Base-by-base conservation (phyloP, 2,797 vertebrate genomes). In the Spatula versicolor region DNA sequence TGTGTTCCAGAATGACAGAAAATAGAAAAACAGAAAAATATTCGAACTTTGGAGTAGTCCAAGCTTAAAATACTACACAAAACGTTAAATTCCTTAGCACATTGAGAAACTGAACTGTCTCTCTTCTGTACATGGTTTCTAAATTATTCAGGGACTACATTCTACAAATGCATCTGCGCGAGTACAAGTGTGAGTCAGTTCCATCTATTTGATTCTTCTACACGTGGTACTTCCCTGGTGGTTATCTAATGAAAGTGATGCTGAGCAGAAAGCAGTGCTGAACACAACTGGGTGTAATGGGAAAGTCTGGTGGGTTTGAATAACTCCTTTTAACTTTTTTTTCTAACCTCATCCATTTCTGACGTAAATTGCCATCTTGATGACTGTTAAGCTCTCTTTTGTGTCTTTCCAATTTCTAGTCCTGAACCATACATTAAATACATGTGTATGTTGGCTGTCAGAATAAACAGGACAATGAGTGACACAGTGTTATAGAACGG, bases 91-190 rank as follows among this genome's bases (percentile, higher is more conserved):
- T 91, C 48, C 52, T 56, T 48, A 60, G 33, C 23, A 23, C 1
- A 1, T 56, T 83, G 8, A 14, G 66, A 48, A 7, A 62, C 41
- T 12, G 64, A 90, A 30, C 72, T 35, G 52, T 60, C 68, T 39
- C 68, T 81, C 50, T 46, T 66, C 58, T 76, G 48, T 39, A 43
- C 30, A 56, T 21, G 0, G 30, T 84, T 39, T 59, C 59, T 93
- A 9, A 93, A 90, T 95, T 86, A 95, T 86, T 95, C 88, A 95
- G 46, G 67, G 67, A 25, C 30, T 77, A 63, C 67, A 56, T 37
- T 39, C 43, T 90, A 71, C 80, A 95, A 95, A 93, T 63, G 77
- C 58, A 92, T 67, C 80, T 60, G 35, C 82, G 56, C n/a, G 28
- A 86, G 35, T 17, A 63, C 69, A 50, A 58, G 33, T 5, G 39